Percentiles rank a stretch among this genome's conserved stretches.
These are phyloP conservation scores for Agrotis segetum DNA, from an alignment of 2,888 invertebrate genomes.

Conservation along the genomic window DNA sequence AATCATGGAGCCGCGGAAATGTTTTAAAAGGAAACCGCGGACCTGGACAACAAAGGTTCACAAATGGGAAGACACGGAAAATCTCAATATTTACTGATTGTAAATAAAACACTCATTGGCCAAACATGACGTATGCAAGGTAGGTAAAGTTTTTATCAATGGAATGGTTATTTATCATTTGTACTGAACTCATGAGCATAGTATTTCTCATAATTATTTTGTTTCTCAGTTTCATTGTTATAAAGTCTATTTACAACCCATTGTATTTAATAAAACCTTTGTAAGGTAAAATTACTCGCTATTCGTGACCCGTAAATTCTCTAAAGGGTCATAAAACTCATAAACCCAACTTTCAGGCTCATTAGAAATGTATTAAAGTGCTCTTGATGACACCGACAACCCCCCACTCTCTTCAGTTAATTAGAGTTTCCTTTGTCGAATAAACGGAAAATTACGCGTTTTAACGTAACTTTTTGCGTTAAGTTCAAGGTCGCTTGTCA, in stretches of 20 bases:
- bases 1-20: no score
- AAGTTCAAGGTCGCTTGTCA: constrained; percentile 4
- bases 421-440: constrained; percentile 11
- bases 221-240: constrained; percentile 16
- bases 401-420: constrained; percentile 6
- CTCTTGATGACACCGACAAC: constrained; percentile 24
- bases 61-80: not conserved
- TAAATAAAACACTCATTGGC: not conserved
- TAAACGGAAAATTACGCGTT: constrained; percentile 13
- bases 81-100: not conserved
- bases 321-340: constrained; percentile 28
- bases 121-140: not conserved
- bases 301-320: constrained; percentile 30
- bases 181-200: no score
- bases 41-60: no score
- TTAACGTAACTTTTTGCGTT: constrained; percentile 11
- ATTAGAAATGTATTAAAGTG: constrained; percentile 50
- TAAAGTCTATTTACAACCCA: constrained; percentile 24
- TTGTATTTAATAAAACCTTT: constrained; percentile 39
- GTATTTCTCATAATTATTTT: not conserved
- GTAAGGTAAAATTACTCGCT: constrained; percentile 31
- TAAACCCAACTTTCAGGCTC: constrained; percentile 46
- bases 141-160: not conserved
- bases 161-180: not conserved
- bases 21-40: no score